A percentile compares a stretch with the other conserved stretches of the same genome.
phyloP scores from a whole-genome alignment of 2,888 invertebrate genomes.

The Oligia latruncula region DNA sequence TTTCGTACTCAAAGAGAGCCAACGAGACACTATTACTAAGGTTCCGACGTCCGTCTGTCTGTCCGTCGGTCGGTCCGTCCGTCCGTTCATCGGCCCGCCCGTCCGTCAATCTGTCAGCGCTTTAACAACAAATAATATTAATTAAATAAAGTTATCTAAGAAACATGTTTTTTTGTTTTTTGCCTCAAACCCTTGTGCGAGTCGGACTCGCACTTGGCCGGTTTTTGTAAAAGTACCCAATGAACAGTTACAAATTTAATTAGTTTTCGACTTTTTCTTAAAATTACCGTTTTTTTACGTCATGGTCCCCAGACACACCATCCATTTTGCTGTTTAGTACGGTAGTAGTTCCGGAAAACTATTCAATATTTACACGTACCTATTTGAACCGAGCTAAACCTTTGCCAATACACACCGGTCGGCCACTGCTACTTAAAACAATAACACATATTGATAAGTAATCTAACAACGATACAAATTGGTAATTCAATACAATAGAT shows the following conservation, averaged over 20 bases:
- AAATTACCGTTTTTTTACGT: no score
- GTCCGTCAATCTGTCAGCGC: not conserved
- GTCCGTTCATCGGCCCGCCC: no score
- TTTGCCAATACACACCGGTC: not conserved
- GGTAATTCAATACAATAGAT: slow-evolving; percentile 5
- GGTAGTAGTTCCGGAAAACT: not conserved
- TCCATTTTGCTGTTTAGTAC: no score
- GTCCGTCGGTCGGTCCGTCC: no score
- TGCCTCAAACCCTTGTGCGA: not conserved
- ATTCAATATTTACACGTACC: not conserved
- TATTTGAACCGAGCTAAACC: not conserved
- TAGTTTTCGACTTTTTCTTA: not conserved
- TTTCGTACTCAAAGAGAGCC: not conserved
- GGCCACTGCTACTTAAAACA: slow-evolving; percentile 33
- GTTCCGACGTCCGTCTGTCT: not conserved
- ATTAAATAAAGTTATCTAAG: not conserved
- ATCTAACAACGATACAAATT: not conserved
- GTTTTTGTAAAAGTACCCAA: not conserved
- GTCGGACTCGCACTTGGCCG: not conserved
- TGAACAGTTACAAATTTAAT: not conserved
- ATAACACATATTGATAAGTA: slow-evolving; percentile 28
- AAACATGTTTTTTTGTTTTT: not conserved
- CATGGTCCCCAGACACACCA: no score
- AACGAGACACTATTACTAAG: not conserved
- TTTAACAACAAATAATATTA: no score